Evolutionary conservation across 2,888 invertebrate species (phyloP).

Genomic region (Sepioteuthis lessoniana): DNA sequence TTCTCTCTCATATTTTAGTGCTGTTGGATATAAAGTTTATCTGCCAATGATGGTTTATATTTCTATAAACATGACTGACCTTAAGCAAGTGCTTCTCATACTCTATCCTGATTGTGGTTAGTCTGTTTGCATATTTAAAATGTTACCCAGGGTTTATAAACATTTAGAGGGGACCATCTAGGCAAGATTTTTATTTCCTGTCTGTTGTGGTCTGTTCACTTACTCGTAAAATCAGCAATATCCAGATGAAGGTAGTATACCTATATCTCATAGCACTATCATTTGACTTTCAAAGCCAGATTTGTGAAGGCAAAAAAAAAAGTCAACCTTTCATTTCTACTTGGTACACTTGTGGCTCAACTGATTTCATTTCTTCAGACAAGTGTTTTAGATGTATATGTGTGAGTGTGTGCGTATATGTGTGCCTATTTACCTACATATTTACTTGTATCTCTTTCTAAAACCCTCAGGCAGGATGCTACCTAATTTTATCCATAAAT

Average conservation of each 20-base stretch:
- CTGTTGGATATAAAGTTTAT: neutral
- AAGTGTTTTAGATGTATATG: neutral
- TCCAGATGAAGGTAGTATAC: neutral
- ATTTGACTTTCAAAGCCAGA: neutral
- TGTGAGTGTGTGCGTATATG: neutral
- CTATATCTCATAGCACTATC: neutral
- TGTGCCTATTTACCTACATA: neutral
- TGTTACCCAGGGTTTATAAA: neutral
- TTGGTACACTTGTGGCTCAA: neutral
- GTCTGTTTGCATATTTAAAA: neutral
- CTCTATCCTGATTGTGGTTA: neutral
- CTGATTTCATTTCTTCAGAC: neutral
- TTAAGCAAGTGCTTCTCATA: neutral
- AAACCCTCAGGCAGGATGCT: neutral
- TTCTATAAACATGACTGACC: neutral
- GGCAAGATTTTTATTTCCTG: neutral
- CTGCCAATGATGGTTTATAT: neutral
- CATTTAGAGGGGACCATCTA: neutral
- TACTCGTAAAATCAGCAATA: neutral
- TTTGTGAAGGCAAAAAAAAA: neutral
- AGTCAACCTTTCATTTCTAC: neutral
- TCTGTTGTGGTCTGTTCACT: neutral
- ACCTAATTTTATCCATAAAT: neutral
- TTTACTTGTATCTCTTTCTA: neutral
- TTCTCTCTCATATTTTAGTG: neutral